These are phyloP conservation scores for Zosterops hypoxanthus DNA, from an alignment of 2,113 vertebrate genomes.

Conservation along the genomic window DNA sequence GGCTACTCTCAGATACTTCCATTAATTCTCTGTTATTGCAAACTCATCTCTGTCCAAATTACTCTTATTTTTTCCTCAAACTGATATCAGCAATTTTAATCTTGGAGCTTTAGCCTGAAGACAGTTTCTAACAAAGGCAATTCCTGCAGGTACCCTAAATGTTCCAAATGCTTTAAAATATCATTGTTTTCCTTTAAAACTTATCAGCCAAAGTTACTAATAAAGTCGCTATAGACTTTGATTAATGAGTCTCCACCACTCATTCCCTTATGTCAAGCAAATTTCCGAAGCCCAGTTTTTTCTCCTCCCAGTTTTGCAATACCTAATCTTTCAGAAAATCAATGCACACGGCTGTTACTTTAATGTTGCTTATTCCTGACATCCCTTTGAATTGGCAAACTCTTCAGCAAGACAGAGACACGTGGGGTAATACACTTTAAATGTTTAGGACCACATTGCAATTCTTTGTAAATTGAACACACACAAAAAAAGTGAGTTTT, in stretches of 20 bases:
- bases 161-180: not conserved
- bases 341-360: not conserved
- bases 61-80: not conserved
- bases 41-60: not conserved
- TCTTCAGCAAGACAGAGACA: not conserved
- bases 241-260: not conserved
- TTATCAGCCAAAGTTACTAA: not conserved
- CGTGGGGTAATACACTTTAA: not conserved
- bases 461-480: not conserved
- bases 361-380: not conserved
- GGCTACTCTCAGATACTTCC: not conserved
- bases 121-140: not conserved
- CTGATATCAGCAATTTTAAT: not conserved
- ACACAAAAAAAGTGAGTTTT: not conserved
- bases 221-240: not conserved
- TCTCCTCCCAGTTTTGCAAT: not conserved
- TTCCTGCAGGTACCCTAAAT: not conserved
- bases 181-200: not conserved
- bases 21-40: not conserved
- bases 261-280: not conserved
- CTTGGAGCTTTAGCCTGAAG: not conserved
- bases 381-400: not conserved
- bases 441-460: not conserved
- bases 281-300: not conserved
- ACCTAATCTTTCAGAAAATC: conserved; percentile 11